Base-by-base conservation (phyloP, 2,888 invertebrate species). In the Chydorus sphaericus region DNA sequence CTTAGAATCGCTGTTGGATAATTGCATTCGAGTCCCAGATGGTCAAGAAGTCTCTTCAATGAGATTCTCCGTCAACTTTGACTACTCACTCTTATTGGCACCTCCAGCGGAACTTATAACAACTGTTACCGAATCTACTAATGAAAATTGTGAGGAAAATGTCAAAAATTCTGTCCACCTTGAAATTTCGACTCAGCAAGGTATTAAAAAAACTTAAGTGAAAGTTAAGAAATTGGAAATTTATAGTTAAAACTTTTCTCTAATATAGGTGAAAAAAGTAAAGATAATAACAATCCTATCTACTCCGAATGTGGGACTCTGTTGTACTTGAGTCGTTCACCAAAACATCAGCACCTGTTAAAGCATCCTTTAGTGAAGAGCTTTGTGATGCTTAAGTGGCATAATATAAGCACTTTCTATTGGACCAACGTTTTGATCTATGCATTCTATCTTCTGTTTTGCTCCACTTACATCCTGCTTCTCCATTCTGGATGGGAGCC, bases 331-430 rank as follows among this genome's bases (percentile, higher is more conserved):
- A 81, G 84, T 53, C 72, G 76, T 62, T 77, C 81, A 38, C 75
- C 77, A 60, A 81, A 82, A 59, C 71, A 85, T 57, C 76, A 79
- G 20, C 78, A 81, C 59, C 70, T 88, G 33, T 68, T 88, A 18
- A 82, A 80, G 62, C 87, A 88, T 71, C 87, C 59, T 11, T 30
- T 54, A 11, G 50, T 58, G 26, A 58, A 39, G 16, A 62, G 60
- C 39, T 88, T 87, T 63, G 69, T 88, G 4, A 82, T 82, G 63
- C 73, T 88, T 58, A 88, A 88, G 68, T 88, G 87, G 86, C 80
- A 82, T 67, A 75, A 81, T 59, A 80, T 88, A 60, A 79, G 83
- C 57, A 76, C 79, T 60, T 73, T 85, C 31, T 84, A 86, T 65
- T 82, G 78, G 61, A 72, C 79, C 2, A 87, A 88, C 65, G 77